Base-by-base conservation (phyloP, 2,888 invertebrate genomes). In the Sepioteuthis lessoniana region DNA sequence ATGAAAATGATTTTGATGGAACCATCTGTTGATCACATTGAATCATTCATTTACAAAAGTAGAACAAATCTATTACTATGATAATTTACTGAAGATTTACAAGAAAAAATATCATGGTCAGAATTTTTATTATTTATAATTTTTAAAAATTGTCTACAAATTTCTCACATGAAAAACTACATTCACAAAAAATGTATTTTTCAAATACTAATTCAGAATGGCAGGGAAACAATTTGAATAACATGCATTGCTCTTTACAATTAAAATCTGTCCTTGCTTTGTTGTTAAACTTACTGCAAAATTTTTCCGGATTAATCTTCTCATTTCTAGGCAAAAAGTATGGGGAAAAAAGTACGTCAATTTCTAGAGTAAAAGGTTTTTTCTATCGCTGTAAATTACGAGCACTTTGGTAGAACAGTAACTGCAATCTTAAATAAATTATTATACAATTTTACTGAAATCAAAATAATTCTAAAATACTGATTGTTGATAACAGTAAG, bases 381-480 rank as follows among this genome's bases (percentile, higher is more conserved):
- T n/a, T 76, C 76, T 76, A 76, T 31, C 60, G 31, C 76, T 16
- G 76, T 10, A 76, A 76, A 76, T 55, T 55, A 55, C 16, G 76
- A 76, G n/a, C 76, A 76, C 76, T 10, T 92, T 92, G 47, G n/a
- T 92, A 92, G 46, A 38, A n/a, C 92, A 92, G 13, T 92, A 92
- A 92, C n/a, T n/a, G 47, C 35, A 31, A 92, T 92, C 38, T 92
- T 46, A 47, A 92, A 92, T 46, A 92, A 76, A 92, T 46, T 8
- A 47, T 92, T 42, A 47, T 42, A 42, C 47, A 42, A 47, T n/a
- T 47, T n/a, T 92, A 46, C 38, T 31, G 92, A 92, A 47, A 92
- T 47, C n/a, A 92, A 92, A 92, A 92, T 46, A 47, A 92, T 76
- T 76, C 76, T 76, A 76, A 76, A 76, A 76, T 35, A 76, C 60